Conservation (phyloP, 2,888 invertebrate species). For the Mallateleia sp. region DNA sequence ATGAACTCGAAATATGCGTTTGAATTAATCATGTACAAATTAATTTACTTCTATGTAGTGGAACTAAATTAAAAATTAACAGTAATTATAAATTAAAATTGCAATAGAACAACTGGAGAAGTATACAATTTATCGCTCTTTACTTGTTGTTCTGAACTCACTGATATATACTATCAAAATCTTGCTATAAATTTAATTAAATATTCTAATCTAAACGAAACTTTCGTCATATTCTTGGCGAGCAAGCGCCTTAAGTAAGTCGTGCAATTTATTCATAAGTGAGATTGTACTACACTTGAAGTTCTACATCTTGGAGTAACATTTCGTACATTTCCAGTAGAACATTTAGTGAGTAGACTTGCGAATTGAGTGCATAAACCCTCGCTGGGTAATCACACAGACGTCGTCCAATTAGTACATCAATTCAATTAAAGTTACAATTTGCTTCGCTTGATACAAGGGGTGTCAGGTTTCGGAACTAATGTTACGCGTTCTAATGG, state of each 20-base stretch:
- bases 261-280: slow-evolving; percentile 57
- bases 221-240: slow-evolving; percentile 40
- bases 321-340: slow-evolving; percentile 31
- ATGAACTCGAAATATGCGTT: no score
- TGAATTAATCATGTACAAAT: no score
- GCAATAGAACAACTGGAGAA: no score
- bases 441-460: no score
- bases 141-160: neutral
- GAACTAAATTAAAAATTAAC: no score
- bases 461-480: no score
- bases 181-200: slow-evolving; percentile 41
- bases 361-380: slow-evolving; percentile 55
- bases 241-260: slow-evolving; percentile 38
- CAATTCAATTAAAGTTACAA: slow-evolving; percentile 61
- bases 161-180: neutral
- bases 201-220: slow-evolving; percentile 35
- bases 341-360: slow-evolving; percentile 46
- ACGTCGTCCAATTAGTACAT: slow-evolving; percentile 58
- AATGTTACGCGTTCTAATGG: no score
- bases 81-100: no score
- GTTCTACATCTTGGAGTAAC: slow-evolving; percentile 42
- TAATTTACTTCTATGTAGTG: no score
- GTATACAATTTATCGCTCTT: no score
- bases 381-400: slow-evolving; percentile 44
- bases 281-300: slow-evolving; percentile 36